A percentile compares a stretch with the other conserved stretches of the same genome.
Evolutionary conservation across 2,113 vertebrate species (phyloP).

Genomic region (Tyrannus savana): DNA sequence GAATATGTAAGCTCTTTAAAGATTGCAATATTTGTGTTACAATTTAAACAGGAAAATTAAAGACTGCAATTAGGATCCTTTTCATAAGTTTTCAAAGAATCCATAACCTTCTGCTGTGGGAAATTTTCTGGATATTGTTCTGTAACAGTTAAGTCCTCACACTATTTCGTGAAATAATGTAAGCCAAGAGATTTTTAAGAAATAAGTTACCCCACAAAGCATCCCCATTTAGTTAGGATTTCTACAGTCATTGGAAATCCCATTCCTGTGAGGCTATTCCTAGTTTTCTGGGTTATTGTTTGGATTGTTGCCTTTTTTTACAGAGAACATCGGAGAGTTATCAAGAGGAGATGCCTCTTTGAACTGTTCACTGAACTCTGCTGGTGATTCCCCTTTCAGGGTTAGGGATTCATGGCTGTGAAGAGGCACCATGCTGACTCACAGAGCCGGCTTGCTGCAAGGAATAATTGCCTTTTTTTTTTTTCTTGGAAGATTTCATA

Average conservation of each 20-base stretch:
- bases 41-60: background rate
- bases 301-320: background rate
- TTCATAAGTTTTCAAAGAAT: background rate
- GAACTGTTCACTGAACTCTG: too few relatives aligned
- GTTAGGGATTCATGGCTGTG: too few relatives aligned
- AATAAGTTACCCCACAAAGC: background rate
- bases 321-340: background rate
- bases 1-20: background rate
- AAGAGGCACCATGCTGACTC: background rate
- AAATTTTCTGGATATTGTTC: background rate
- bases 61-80: background rate
- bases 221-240: background rate
- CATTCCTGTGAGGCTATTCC: background rate
- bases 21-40: background rate
- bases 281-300: background rate
- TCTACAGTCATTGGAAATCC: background rate
- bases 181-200: background rate
- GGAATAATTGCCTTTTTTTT: background rate
- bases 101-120: background rate
- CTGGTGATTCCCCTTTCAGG: background rate
- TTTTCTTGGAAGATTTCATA: background rate
- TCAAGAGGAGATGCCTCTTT: background rate
- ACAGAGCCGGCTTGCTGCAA: background rate
- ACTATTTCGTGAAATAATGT: background rate
- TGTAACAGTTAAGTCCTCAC: background rate